Conservation (phyloP, 2,113 vertebrate species). For the Chloebia gouldiae region DNA sequence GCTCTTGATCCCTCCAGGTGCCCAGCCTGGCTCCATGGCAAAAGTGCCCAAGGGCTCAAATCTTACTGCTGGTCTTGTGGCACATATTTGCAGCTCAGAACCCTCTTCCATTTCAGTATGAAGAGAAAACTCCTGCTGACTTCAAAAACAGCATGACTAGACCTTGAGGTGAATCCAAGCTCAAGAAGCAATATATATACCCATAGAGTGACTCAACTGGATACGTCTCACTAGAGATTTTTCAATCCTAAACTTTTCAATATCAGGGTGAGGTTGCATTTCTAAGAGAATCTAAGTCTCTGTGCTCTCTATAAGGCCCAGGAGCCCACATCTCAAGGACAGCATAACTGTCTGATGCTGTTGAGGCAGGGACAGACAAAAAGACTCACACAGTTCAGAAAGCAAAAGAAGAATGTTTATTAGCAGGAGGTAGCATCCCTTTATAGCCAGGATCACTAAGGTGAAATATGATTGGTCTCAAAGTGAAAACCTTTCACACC, state of each 20-base stretch:
- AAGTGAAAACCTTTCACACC: no score
- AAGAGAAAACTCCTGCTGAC: background rate
- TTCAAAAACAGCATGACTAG: background rate
- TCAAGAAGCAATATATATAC: background rate
- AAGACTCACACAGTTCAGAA: no score
- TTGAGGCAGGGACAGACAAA: no score
- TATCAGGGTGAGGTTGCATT: background rate
- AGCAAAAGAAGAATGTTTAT: no score
- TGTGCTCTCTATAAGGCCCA: background rate
- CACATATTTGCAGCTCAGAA: background rate
- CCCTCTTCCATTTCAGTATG: background rate
- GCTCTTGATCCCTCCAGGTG: background rate
- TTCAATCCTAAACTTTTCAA: background rate
- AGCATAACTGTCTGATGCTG: background rate
- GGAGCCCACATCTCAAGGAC: background rate
- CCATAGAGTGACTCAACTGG: background rate
- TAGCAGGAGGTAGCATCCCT: no score
- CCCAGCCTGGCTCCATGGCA: background rate
- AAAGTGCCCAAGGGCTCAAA: background rate
- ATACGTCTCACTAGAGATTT: background rate
- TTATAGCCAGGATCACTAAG: no score
- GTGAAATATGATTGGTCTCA: no score
- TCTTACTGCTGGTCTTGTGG: background rate
- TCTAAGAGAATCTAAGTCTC: background rate
- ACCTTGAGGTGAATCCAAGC: background rate